These are phyloP conservation scores for Pristionchus japonicus DNA, from an alignment of 2,888 invertebrate species.

Conservation along the genomic window DNA sequence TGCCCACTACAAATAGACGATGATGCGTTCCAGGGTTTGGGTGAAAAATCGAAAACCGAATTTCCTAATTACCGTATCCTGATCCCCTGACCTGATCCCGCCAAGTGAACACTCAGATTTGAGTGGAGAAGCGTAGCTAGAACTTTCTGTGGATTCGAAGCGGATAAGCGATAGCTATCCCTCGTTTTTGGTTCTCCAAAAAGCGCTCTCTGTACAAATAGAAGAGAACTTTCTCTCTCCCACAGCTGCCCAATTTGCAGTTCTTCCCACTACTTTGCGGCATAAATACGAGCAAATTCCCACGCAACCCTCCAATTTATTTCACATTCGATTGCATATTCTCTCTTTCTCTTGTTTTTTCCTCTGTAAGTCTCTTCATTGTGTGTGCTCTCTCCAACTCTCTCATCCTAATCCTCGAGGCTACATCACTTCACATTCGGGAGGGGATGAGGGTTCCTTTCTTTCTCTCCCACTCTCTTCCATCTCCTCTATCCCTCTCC, in stretches of 20 bases:
- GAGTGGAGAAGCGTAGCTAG: no score
- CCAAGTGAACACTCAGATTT: no score
- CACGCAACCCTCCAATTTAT: no score
- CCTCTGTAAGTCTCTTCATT: background rate
- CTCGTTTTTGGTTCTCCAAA: background rate
- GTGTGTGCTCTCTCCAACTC: background rate
- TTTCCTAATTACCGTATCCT: no score
- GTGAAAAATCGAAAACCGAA: no score
- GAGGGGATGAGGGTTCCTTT: background rate
- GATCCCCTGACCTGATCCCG: no score
- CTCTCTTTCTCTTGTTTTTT: background rate
- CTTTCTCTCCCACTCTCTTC: background rate
- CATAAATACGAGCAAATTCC: background rate
- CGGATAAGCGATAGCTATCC: background rate
- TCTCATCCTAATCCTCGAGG: slow-evolving; percentile 14
- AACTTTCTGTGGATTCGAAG: no score
- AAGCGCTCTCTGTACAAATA: no score
- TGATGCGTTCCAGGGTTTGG: background rate
- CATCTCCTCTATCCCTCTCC: background rate
- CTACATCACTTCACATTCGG: slow-evolving; percentile 36
- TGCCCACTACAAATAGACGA: slow-evolving; percentile 8
- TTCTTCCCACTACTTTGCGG: background rate
- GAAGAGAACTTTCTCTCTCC: no score
- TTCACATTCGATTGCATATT: background rate
- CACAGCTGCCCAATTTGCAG: background rate